phyloP scores from a whole-genome alignment of 2,113 vertebrate species.

The Climacteris rufus region DNA sequence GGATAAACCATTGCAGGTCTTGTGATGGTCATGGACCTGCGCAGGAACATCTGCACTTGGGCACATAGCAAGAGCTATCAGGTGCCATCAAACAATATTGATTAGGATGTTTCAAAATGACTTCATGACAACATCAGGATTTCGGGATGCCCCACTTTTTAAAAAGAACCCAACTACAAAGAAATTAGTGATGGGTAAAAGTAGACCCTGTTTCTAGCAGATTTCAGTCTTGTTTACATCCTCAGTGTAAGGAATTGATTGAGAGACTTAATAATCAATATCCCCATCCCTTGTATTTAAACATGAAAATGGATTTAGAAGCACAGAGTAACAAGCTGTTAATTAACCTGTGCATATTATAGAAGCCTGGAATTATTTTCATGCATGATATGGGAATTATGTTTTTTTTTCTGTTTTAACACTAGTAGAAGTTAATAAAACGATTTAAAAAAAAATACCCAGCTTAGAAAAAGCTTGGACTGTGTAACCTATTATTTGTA shows the following conservation, averaged over 20 bases:
- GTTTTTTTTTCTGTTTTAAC: not conserved
- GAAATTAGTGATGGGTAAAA: not conserved
- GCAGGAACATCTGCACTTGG: not conserved
- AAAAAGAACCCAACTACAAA: not conserved
- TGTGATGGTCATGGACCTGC: not conserved
- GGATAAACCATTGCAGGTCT: not conserved
- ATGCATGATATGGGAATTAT: not conserved
- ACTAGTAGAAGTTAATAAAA: not conserved
- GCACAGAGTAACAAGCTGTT: not conserved
- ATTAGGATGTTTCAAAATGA: not conserved
- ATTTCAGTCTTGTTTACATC: not conserved
- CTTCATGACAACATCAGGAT: not conserved
- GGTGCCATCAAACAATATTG: not conserved
- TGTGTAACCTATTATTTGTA: not conserved
- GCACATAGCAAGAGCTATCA: not conserved
- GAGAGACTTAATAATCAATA: not conserved
- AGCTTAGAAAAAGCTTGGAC: not conserved
- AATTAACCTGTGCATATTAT: not conserved
- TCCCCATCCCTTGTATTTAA: not conserved
- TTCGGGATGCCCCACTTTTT: not conserved
- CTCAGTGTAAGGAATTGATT: not conserved
- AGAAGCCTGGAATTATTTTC: not conserved
- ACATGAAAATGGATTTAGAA: not conserved
- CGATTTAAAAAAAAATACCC: not conserved
- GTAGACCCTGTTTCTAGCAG: not conserved